Base-by-base conservation (phyloP, 2,113 vertebrate species). In the Motacilla alba region DNA sequence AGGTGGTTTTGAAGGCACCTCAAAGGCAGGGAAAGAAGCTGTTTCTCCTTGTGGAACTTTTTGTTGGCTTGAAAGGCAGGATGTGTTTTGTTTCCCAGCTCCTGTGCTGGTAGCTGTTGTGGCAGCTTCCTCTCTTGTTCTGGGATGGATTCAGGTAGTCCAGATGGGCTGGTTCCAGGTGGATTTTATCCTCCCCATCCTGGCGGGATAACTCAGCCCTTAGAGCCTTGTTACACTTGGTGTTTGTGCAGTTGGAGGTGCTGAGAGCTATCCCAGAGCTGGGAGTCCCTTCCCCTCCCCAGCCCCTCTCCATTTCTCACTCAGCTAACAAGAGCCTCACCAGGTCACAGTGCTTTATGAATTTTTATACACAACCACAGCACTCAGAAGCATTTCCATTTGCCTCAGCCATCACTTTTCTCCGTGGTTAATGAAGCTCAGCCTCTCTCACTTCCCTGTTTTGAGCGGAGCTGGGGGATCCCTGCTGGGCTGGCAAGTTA, bases 371-470 rank as follows among this genome's bases (percentile, higher is more conserved):
- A 39, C 37, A 63, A 8, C 44, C 81, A 0, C 28, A 64, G 55
- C 63, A 23, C 59, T 67, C 13, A 2, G 24, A 72, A 77, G 15
- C 46, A 1, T 74, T 91, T 91, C n/a, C 2, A 1, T 76, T 86
- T 74, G 35, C 64, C 92, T 90, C 60, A 81, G 1, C 68, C 60
- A 55, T 43, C 46, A 3, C 43, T 66, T 53, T 44, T n/a, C 15
- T 68, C 12, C 28, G 63, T 28, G 70, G 82, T 49, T 96, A 90
- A 86, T 67, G 70, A 87, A 90, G 87, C 89, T 89, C 60, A 37
- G 63, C 81, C 73, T 95, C 53, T 39, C 23, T 44, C 13, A 37
- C 53, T 72, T 55, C 33, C 31, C 22, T 39, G 28, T 53, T 90
- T 58, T 37, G 85, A 90, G 63, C 44, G 56, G 73, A 84, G 67